phyloP scores from a whole-genome alignment of 2,113 vertebrate genomes.

The Nettapus auritus region DNA sequence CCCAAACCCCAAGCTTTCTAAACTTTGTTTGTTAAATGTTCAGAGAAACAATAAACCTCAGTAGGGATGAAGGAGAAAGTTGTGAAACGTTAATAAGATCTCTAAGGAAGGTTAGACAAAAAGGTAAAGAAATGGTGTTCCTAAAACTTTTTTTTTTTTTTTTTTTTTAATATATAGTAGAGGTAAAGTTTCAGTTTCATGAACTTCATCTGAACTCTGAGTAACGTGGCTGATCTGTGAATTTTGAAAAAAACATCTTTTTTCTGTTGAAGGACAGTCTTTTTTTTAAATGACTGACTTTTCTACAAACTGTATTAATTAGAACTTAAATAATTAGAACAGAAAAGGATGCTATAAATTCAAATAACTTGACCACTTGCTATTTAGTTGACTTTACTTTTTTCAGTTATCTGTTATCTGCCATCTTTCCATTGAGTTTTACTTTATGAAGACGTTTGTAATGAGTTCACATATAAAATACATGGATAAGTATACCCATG shows the following conservation, averaged over 20 bases:
- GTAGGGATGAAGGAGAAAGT: background rate
- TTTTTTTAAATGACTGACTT: background rate
- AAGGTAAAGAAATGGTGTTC: background rate
- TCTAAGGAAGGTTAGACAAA: slow-evolving; percentile 51
- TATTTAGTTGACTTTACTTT: background rate
- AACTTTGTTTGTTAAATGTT: slow-evolving; percentile 4
- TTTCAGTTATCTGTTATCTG: background rate
- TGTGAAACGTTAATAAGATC: slow-evolving; percentile 47
- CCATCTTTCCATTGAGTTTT: background rate
- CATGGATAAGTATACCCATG: background rate
- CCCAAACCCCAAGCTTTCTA: background rate
- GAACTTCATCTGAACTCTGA: background rate
- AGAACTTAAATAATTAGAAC: background rate
- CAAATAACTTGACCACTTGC: background rate
- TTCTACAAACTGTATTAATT: background rate
- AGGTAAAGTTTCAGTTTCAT: background rate
- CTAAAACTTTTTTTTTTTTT: too few relatives aligned
- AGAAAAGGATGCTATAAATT: background rate
- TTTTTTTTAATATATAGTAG: too few relatives aligned
- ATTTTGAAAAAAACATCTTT: background rate
- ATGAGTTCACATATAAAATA: background rate
- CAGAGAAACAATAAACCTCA: background rate
- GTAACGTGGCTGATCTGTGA: background rate
- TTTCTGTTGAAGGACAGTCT: background rate
- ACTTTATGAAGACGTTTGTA: background rate